Evolutionary conservation across 2,888 invertebrate genomes (phyloP).

Genomic region (Agrenia bidenticulata): DNA sequence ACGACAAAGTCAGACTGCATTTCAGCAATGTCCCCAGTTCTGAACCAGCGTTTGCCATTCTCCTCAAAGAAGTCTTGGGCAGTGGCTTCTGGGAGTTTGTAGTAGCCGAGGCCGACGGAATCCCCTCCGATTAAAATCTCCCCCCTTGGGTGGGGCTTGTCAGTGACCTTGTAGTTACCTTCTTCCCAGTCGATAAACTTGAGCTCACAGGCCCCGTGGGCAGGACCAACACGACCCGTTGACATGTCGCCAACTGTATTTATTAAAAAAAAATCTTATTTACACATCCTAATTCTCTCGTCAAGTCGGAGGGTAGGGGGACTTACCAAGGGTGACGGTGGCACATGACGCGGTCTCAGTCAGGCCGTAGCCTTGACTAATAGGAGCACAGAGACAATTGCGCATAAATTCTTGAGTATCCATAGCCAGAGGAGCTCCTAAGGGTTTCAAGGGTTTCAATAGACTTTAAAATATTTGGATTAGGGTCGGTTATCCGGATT

Average conservation of each 20-base stretch:
- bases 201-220: constrained; percentile 79
- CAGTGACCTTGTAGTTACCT: constrained; percentile 82
- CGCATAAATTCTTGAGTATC: constrained; percentile 93
- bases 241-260: constrained; percentile 63
- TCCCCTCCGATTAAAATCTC: constrained; percentile 74
- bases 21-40: constrained; percentile 94
- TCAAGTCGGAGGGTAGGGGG: too few species aligned
- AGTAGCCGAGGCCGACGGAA: constrained; percentile 90
- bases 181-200: constrained; percentile 89
- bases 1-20: constrained; percentile 88
- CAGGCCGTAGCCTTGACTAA: constrained; percentile 91
- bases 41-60: constrained; percentile 85
- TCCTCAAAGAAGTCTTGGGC: constrained; percentile 82
- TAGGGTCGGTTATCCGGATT: too few species aligned
- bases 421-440: constrained; percentile 79
- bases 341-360: constrained; percentile 96
- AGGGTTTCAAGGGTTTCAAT: background rate
- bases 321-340: constrained; percentile 20
- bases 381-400: constrained; percentile 82
- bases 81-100: constrained; percentile 70
- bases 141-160: constrained; percentile 80
- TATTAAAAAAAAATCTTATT: too few species aligned
- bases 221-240: constrained; percentile 83
- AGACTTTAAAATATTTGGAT: too few species aligned
- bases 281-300: too few species aligned